These are phyloP conservation scores for Telmatochromis sp. DNA, from an alignment of 2,113 vertebrate species.

Conservation along the genomic window DNA sequence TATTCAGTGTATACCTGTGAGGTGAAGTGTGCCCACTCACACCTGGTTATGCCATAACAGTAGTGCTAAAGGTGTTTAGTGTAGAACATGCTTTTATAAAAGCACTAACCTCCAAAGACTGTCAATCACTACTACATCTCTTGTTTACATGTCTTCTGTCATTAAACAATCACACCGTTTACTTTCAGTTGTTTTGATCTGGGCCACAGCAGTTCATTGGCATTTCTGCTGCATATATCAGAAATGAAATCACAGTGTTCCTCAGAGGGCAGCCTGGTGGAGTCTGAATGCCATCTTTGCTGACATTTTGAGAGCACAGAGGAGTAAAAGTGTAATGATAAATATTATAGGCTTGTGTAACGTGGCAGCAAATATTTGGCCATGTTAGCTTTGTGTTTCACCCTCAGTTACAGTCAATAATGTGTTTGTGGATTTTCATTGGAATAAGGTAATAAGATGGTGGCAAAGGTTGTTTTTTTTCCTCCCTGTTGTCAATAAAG, in stretches of 20 bases:
- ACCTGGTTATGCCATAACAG: neutral
- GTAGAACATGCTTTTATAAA: neutral
- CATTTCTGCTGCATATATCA: constrained; percentile 14
- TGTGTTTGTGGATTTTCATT: neutral
- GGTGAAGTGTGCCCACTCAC: neutral
- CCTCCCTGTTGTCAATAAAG: neutral
- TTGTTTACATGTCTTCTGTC: neutral
- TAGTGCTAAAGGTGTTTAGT: neutral
- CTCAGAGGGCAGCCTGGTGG: neutral
- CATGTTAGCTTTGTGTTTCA: neutral
- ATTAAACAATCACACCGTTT: neutral
- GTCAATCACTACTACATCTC: neutral
- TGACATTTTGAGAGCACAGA: constrained; percentile 26
- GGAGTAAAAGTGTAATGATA: neutral
- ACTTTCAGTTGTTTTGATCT: neutral
- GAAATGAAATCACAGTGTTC: neutral
- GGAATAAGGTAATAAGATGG: neutral
- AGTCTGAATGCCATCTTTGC: neutral
- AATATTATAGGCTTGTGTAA: neutral
- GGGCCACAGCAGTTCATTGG: neutral
- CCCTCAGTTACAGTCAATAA: neutral
- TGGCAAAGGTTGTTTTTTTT: neutral
- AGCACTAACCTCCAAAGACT: neutral
- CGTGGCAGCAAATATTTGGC: neutral
- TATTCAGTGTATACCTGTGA: neutral